Conservation (phyloP, 1,140 invertebrate genomes). For the Trichonephila clavipes region DNA sequence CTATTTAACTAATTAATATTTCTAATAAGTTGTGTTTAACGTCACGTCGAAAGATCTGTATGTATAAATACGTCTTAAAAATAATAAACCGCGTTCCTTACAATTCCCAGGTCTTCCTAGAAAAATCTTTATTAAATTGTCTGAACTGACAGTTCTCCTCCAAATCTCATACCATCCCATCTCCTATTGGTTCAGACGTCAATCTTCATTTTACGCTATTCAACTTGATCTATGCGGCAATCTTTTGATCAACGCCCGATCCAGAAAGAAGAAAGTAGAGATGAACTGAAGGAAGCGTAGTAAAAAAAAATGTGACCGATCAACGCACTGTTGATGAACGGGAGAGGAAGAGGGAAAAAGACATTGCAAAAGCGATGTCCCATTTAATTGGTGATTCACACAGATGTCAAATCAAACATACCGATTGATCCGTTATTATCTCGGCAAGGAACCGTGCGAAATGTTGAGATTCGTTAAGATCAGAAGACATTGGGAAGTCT, state of each 20-base stretch:
- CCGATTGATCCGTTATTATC: conserved; percentile 40
- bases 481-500: neutral
- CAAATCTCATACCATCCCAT: neutral
- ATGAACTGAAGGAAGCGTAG: neutral
- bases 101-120: neutral
- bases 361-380: neutral
- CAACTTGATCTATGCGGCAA: conserved; percentile 36
- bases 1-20: no score
- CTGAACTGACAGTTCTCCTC: neutral
- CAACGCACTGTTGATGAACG: neutral
- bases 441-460: neutral
- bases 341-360: neutral
- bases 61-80: neutral
- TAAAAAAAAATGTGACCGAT: neutral
- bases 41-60: no score
- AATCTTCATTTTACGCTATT: conserved; percentile 54
- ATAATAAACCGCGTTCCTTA: neutral
- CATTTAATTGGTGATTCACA: conserved; percentile 52
- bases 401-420: conserved; percentile 41
- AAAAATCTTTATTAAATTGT: conserved; percentile 4
- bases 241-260: conserved; percentile 36
- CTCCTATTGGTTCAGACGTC: conserved; percentile 13
- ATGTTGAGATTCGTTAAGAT: conserved; percentile 22
- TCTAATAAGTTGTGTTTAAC: no score
- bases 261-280: neutral